Evolutionary conservation across 2,113 vertebrate species (phyloP), one percentile per base, ranked within the genome.

Genomic region (Pomatostomus ruficeps): DNA sequence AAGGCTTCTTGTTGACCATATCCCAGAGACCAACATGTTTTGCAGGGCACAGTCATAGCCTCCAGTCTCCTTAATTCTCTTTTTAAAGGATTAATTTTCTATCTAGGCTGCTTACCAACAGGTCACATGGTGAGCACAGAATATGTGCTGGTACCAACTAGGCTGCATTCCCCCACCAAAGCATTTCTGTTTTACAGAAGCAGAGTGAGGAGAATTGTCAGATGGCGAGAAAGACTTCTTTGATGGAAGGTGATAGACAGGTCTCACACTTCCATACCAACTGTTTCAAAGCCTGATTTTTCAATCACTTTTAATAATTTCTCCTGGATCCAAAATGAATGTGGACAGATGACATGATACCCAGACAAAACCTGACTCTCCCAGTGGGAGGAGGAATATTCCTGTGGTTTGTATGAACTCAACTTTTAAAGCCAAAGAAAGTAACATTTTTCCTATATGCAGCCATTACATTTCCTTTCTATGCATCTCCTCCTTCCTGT

Each of bases 351-450:
- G 93, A 95, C 96, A 97, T 72, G 88, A 96, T 97, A 97, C 89
- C 80, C 94, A 96, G 96, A 96, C 90, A 96, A 94, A 97, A 97
- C 52, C 25, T 57, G 93, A 96, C 48, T 85, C 93, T 94, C 96
- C 88, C 96, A 76, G 49, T 40, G 96, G 95, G 85, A 94, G 87
- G 38, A 90, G 72, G 87, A 94, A 92, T 95, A 89, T 93, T 96
- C 71, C 79, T 93, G 85, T 91, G 91, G 95, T 95, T 93, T 94
- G 45, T 66, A 87, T 65, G 82, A 95, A 80, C 54, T 97, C 71
- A 86, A 61, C 31, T 94, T 87, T 77, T 93, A 85, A 95, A 96
- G 96, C 96, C 97, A 97, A 97, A 95, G 88, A 86, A 97, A 96
- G 97, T 95, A 94, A 94, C n/a, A 51, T 89, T 92, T 96, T 97